These are phyloP conservation scores for Drosophila pallidifrons DNA, from an alignment of 1,140 invertebrate species.

Conservation along the genomic window DNA sequence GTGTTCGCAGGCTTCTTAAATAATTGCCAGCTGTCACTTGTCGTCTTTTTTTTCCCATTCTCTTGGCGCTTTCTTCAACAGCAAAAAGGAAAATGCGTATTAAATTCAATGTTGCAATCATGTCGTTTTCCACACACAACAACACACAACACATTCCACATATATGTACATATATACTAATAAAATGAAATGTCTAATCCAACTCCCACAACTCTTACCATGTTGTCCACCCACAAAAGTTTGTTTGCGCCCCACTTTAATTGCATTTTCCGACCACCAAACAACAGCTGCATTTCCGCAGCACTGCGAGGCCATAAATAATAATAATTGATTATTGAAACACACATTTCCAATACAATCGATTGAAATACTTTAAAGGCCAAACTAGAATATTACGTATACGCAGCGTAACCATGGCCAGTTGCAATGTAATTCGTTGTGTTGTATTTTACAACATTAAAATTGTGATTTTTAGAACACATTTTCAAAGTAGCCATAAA, in stretches of 20 bases:
- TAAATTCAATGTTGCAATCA: conserved; percentile 68
- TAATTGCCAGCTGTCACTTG: conserved; percentile 46
- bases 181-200: conserved; percentile 34
- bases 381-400: background rate
- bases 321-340: conserved; percentile 16
- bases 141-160: too few species aligned
- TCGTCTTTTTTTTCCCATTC: background rate
- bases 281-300: conserved; percentile 19
- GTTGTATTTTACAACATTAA: too few species aligned
- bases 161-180: conserved; percentile 26
- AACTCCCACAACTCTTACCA: conserved; percentile 18
- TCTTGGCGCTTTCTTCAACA: conserved; percentile 25
- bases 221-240: conserved; percentile 7
- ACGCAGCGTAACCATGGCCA: background rate
- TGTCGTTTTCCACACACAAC: conserved; percentile 51
- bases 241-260: background rate
- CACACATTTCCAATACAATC: conserved; percentile 10
- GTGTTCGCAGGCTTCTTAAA: conserved; percentile 40
- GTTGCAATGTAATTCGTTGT: too few species aligned
- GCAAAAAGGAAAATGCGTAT: conserved; percentile 11
- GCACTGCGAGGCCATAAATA: conserved; percentile 7
- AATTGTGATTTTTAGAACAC: too few species aligned
- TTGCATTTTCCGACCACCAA: background rate
- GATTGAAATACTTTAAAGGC: background rate
- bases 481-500: too few species aligned